Evolutionary conservation across 2,888 invertebrate species (phyloP).

Genomic region (Eurytoma californica): DNA sequence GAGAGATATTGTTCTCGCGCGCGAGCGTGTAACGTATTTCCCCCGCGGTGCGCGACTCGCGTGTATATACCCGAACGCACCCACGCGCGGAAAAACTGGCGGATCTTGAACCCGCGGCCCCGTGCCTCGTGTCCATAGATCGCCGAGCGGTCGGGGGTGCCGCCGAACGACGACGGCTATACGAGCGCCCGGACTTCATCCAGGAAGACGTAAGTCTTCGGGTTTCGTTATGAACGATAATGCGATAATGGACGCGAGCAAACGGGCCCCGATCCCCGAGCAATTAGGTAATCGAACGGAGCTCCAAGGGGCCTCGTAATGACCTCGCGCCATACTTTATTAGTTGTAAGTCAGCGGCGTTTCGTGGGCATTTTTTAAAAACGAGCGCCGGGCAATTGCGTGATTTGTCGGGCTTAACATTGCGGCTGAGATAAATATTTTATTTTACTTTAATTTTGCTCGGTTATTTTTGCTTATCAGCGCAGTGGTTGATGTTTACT

Average conservation of each 20-base stretch:
- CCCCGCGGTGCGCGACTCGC: constrained; percentile 48
- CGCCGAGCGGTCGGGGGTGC: background rate
- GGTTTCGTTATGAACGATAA: constrained; percentile 51
- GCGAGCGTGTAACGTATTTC: too few relatives aligned
- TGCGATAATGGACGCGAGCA: constrained; percentile 46
- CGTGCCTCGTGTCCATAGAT: background rate
- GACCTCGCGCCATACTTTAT: constrained; percentile 26
- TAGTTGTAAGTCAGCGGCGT: background rate
- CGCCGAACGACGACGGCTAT: background rate
- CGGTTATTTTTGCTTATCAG: too few relatives aligned
- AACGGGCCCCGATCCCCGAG: constrained; percentile 11
- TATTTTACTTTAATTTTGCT: too few relatives aligned
- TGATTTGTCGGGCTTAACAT: too few relatives aligned
- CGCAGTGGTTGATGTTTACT: too few relatives aligned
- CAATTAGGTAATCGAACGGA: constrained; percentile 45
- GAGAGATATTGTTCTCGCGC: background rate
- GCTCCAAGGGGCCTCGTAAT: constrained; percentile 15
- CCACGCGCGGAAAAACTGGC: constrained; percentile 30
- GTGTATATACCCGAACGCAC: constrained; percentile 41
- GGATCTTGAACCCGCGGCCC: background rate
- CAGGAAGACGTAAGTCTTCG: constrained; percentile 43
- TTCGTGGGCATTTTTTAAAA: too few relatives aligned
- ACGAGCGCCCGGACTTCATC: constrained; percentile 11
- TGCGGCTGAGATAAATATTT: too few relatives aligned
- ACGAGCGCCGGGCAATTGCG: too few relatives aligned